Base-by-base conservation (phyloP, 2,888 invertebrate genomes). In the Crocallis elinguaria region DNA sequence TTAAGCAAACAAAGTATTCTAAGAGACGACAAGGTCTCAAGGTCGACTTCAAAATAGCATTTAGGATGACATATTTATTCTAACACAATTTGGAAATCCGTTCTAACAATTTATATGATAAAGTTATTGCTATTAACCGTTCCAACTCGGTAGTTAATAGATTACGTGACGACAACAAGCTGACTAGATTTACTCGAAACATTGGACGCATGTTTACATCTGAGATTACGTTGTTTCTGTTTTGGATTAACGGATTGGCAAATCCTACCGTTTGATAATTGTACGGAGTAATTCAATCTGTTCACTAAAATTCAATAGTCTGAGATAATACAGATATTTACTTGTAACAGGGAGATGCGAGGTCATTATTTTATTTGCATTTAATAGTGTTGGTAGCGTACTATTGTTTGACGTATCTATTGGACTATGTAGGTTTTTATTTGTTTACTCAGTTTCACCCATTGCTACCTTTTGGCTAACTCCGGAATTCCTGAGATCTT, bases 131-230 rank as follows among this genome's bases (percentile, higher is more conserved):
- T 41, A 30, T n/a, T 32, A 42, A 30, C 41, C 32, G 39, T 33
- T 33, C 19, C 57, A 57, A 58, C 43, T 54, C 43, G 53, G 48
- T 48, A 49, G 65, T 57, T 75, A 69, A 75, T 72, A 64, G 67
- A 57, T 56, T 73, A 74, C 75, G 73, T 77, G 77, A 66, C 63
- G 52, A 38, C 53, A 48, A 46, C 49, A 38, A 48, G 57, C 52
- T 52, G 55, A 60, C 48, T 43, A 66, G 75, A 69, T 69, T 77
- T 74, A 75, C 48, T 49, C 33, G 29, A 33, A 33, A 49, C 60
- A 19, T 42, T 35, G 36, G 12, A 44, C 43, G 55, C 42, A 19
- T 71, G 75, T 74, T 71, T 70, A 62, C 66, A 50, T 48, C 54
- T 36, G 17, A 51, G 65, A 71, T 72, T 69, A 65, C 41, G 46